Base-by-base conservation (phyloP, 2,888 invertebrate species). In the Dugesia japonica region DNA sequence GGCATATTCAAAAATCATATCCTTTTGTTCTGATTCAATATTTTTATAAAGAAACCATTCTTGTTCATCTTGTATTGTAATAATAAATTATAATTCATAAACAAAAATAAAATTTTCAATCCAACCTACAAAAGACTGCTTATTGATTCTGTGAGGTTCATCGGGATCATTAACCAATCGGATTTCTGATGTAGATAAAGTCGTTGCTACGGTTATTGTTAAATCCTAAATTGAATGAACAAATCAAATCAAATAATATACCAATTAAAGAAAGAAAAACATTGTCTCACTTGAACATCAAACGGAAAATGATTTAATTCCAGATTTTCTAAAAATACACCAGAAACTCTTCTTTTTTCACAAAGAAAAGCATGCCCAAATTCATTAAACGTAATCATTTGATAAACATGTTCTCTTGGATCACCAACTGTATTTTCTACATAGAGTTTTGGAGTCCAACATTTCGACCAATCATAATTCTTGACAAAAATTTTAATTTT, bases 251-350 rank as follows among this genome's bases (percentile, higher is more conserved):
- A 31, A 31, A 31, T 31, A 13, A 31, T 31, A 13, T 13, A 13
- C 31, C n/a, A n/a, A n/a, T n/a, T n/a, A n/a, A n/a, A n/a, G n/a
- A n/a, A n/a, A n/a, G n/a, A n/a, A n/a, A n/a, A n/a, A n/a, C n/a
- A n/a, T 38, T 38, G 17, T 38, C 42, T 33, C 79, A 83, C 83
- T 82, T 83, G 83, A 20, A 83, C 82, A 80, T 83, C 83, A 79
- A 83, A 83, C 42, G 83, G 83, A 79, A 83, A 83, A 76, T 83
- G 82, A 77, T 81, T 81, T 1, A 83, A 80, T 78, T 83, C 83
- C 71, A 83, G 79, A 76, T 82, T 82, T 79, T 83, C 83, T 80
- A 83, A 81, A 79, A 83, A 83, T 7, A 81, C 81, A 73, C 82
- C 83, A 78, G 82, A 82, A 23, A 82, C 80, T 28, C 82, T 80